Conservation (phyloP, 2,797 vertebrate species). For the Labroides dimidiatus region DNA sequence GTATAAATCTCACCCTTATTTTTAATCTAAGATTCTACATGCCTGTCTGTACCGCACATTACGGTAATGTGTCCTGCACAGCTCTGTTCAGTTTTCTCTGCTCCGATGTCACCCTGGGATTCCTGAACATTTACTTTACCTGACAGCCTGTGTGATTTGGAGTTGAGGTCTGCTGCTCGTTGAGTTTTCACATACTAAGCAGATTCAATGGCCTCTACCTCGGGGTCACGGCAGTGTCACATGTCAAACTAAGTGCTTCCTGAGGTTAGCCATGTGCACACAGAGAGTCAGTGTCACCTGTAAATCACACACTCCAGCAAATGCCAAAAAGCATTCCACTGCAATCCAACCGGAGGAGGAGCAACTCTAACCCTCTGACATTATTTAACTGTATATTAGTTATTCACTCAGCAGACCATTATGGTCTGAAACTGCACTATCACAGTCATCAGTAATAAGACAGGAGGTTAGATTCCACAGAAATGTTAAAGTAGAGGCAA, state of each 20-base stretch:
- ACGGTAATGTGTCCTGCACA: background rate
- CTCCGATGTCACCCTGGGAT: background rate
- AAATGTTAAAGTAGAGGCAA: background rate
- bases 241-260: slow-evolving; percentile 70
- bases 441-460: background rate
- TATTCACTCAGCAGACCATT: background rate
- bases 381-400: background rate
- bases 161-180: slow-evolving; percentile 1
- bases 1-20: no score
- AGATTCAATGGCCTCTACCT: slow-evolving; percentile 27
- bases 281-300: slow-evolving; percentile 55
- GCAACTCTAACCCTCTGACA: background rate
- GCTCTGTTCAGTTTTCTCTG: background rate
- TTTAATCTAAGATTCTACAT: background rate
- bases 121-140: slow-evolving; percentile 1
- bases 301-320: slow-evolving; percentile 61
- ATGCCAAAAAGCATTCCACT: slow-evolving; percentile 47
- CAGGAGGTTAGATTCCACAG: background rate
- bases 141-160: background rate
- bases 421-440: background rate
- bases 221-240: slow-evolving; percentile 59
- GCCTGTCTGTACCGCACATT: background rate
- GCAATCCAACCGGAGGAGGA: slow-evolving; percentile 20
- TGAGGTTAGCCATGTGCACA: slow-evolving; percentile 62
- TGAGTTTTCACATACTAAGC: slow-evolving; percentile 15